A percentile compares a stretch with the other conserved stretches of the same genome.
phyloP scores from a whole-genome alignment of 1,140 invertebrate genomes.

The Chironomus tepperi region DNA sequence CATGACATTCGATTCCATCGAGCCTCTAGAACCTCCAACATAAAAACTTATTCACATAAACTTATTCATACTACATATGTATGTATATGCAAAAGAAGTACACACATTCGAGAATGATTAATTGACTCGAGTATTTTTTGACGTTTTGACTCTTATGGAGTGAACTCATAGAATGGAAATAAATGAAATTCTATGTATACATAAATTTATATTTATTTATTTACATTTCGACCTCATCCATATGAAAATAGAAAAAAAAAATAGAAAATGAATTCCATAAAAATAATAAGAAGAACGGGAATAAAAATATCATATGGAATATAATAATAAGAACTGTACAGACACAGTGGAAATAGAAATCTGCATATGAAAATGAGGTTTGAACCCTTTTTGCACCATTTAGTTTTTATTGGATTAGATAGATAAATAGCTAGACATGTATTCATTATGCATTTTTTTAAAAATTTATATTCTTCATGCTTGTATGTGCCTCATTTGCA shows the following conservation, averaged over 20 bases:
- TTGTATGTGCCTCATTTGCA: too few relatives aligned
- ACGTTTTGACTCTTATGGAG: conserved; percentile 12
- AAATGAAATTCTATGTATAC: not conserved
- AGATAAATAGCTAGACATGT: not conserved
- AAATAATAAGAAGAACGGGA: not conserved
- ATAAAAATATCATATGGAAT: not conserved
- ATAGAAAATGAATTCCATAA: too few relatives aligned
- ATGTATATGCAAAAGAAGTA: not conserved
- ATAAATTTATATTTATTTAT: not conserved
- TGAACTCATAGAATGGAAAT: not conserved
- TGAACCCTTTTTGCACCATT: conserved; percentile 10
- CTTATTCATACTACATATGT: not conserved
- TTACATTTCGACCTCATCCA: not conserved
- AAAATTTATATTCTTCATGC: too few relatives aligned
- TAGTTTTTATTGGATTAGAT: conserved; percentile 2
- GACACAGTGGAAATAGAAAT: not conserved
- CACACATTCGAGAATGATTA: conserved; percentile 10
- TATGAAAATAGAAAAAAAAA: too few relatives aligned
- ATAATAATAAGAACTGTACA: too few relatives aligned
- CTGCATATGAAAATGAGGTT: conserved; percentile 13
- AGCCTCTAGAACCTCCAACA: not conserved
- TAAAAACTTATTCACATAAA: not conserved
- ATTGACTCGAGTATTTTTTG: conserved; percentile 13
- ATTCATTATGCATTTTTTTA: too few relatives aligned
- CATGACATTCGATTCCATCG: too few relatives aligned